Evolutionary conservation across 1,140 invertebrate species (phyloP), one percentile per base, ranked within the genome.

Genomic region (Vanessa atalanta): DNA sequence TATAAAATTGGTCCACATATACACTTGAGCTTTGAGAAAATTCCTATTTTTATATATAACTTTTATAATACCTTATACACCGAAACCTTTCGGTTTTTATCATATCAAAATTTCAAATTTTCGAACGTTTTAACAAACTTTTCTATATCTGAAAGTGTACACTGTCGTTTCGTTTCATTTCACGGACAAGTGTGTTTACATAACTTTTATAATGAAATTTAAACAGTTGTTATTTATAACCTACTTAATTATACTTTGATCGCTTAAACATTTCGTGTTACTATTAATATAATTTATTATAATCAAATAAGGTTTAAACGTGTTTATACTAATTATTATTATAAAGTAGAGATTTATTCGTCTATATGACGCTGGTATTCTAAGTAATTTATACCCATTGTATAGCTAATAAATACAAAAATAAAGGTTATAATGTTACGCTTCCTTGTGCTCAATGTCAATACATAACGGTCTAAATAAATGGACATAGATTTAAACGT

Each of bases 371-470:
- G 90, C 90, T 92, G 90, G 90, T 91, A 88, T 80, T 76, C 65
- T 84, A 84, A 82, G 80, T 77, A 77, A 82, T 65, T 80, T 80
- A 78, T 84, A 83, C 73, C 74, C 70, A 72, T 31, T 81, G 70
- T 67, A 77, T 84, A 83, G 76, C 77, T 72, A 75, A 57, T 12
- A 4, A 57, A 76, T 81, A 79, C 63, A 79, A 80, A 79, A 76
- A 81, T 80, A 83, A 76, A 84, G 72, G 78, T 79, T 77, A 79
- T 83, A 72, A 85, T 80, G 73, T 82, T 91, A 90, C 88, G 90
- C 90, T 92, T 92, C 78, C 85, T 86, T 81, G 88, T 92, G 90
- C 90, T 92, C 90, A 92, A 92, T 90, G 89, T 91, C 84, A 84
- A 86, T 89, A 57, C 53, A 88, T 82, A 85, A 87, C 89, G 89